Base-by-base conservation (phyloP, 1,140 invertebrate genomes). In the Mamestra configurata region DNA sequence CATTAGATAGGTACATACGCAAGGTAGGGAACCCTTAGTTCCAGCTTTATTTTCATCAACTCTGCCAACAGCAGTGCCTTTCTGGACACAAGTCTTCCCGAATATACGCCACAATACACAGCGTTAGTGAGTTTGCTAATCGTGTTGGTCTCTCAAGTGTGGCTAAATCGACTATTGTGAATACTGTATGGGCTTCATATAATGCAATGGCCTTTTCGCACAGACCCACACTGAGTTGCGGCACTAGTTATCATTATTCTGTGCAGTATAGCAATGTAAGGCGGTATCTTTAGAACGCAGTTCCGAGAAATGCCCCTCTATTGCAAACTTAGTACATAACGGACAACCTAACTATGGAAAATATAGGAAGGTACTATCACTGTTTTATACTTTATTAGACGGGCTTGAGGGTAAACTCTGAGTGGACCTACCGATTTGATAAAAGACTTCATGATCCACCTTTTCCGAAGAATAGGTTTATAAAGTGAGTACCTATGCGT, bases 181-280 rank as follows among this genome's bases (percentile, higher is more conserved):
- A 6, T 35, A 35, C 3, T 31, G 1, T 61, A 61, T 35, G 8
- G 57, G 3, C 51, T n/a, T 35, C 57, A 61, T 61, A n/a, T 31
- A 61, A 35, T 61, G 4, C 57, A 35, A 61, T 35, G 27, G 57
- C 57, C 57, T 61, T 61, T 59, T 61, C 57, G 57, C n/a, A 61
- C 27, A 61, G 27, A 10, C 0, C 5, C 7, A n/a, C 15, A n/a
- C 24, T 59, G 57, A 61, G 27, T 61, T 57, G 55, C 55, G 20
- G 53, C 35, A n/a, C 46, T n/a, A 53, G 7, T 53, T 53, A 20
- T 53, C 49, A 53, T 53, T 53, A 53, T 53, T 53, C 49, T 20
- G 49, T 20, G n/a, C 49, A 53, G n/a, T 53, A 53, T 20, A 53
- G 49, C 49, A 53, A 53, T 53, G 5, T 53, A 7, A 53, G n/a